Percentiles rank a stretch among this genome's conserved stretches.
These are phyloP conservation scores for Centrocercus urophasianus DNA, from an alignment of 2,113 vertebrate species.

Conservation along the genomic window DNA sequence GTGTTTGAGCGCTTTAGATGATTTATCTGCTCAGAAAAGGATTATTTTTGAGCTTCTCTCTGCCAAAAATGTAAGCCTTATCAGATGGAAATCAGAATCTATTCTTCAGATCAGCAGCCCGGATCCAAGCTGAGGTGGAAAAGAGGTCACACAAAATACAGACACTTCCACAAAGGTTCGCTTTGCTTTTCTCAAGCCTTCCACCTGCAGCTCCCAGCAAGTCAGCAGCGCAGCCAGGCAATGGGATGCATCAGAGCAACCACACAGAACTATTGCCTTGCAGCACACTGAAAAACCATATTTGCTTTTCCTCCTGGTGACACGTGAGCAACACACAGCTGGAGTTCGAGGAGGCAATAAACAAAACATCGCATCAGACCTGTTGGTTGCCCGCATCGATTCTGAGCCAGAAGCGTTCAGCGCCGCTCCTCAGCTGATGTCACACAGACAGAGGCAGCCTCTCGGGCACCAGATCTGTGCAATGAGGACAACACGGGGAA, in stretches of 20 bases:
- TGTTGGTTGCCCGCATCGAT: neutral
- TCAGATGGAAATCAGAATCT: conserved; percentile 65
- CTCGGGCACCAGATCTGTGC: neutral
- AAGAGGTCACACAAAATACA: conserved; percentile 43
- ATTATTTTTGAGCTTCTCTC: conserved; percentile 62
- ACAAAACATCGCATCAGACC: neutral
- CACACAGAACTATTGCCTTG: neutral
- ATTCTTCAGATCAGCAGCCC: conserved; percentile 40
- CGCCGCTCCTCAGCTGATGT: neutral
- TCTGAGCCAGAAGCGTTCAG: accelerated
- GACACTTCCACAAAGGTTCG: conserved; percentile 24
- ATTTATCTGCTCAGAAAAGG: conserved; percentile 63
- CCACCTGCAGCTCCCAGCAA: neutral
- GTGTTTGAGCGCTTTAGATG: conserved; percentile 7
- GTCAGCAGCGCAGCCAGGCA: neutral
- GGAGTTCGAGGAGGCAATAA: neutral
- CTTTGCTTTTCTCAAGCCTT: neutral
- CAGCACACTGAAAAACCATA: neutral
- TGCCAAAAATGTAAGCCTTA: conserved; percentile 43
- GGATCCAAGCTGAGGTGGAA: conserved; percentile 56
- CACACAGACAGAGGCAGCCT: accelerated
- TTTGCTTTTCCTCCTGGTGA: neutral
- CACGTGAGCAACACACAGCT: neutral
- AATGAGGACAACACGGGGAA: neutral
- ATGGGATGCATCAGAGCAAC: neutral